Evolutionary conservation across 2,113 vertebrate genomes (phyloP).

Genomic region (Pionites leucogaster): DNA sequence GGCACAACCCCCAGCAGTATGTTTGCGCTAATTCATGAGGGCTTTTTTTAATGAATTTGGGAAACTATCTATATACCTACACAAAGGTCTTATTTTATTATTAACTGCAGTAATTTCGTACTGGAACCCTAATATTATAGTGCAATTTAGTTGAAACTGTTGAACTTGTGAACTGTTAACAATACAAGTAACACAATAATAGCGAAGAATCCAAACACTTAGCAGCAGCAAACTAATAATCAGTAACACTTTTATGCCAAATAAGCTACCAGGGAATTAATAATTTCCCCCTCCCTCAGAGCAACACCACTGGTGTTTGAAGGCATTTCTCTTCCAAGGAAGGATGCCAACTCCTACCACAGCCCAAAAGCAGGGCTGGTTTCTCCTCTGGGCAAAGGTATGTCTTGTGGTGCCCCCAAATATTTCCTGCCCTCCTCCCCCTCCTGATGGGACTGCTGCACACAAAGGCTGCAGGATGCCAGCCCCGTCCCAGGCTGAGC

Average conservation of each 20-base stretch:
- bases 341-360: neutral
- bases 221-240: constrained; percentile 45
- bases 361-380: neutral
- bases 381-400: neutral
- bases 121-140: constrained; percentile 46
- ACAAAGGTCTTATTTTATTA: constrained; percentile 57
- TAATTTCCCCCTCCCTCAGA: constrained; percentile 2
- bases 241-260: constrained; percentile 30
- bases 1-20: neutral
- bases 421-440: neutral
- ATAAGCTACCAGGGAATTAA: constrained; percentile 30
- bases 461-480: neutral
- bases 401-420: neutral
- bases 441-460: neutral
- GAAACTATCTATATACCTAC: constrained; percentile 52
- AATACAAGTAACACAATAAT: constrained; percentile 45
- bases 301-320: neutral
- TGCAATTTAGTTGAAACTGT: constrained; percentile 35
- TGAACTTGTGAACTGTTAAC: constrained; percentile 58
- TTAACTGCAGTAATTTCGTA: constrained; percentile 26
- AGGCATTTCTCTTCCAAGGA: neutral
- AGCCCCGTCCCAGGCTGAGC: neutral
- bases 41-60: constrained; percentile 28
- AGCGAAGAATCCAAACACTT: constrained; percentile 35
- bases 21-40: neutral